Conservation (phyloP, 1,140 invertebrate genomes). For the Dinoponera quadriceps region DNA sequence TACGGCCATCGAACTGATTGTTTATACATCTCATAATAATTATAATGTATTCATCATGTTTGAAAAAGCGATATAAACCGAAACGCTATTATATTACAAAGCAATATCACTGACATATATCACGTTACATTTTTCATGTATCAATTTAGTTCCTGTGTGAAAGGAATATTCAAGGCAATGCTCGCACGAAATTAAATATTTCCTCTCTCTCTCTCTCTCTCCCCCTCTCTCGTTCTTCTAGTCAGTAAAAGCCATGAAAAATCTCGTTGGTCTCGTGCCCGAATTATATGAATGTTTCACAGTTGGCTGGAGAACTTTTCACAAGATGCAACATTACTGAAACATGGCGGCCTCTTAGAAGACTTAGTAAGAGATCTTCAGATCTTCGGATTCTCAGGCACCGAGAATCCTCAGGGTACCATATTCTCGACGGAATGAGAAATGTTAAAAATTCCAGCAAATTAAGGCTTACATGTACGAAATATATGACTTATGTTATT, state of each 20-base stretch:
- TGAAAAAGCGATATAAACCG: no score
- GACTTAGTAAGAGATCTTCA: not conserved
- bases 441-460: slow-evolving; percentile 27
- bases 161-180: slow-evolving; percentile 1
- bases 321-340: not conserved
- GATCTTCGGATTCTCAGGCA: not conserved
- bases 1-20: no score
- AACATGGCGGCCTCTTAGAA: not conserved
- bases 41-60: no score
- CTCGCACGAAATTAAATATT: slow-evolving; percentile 12
- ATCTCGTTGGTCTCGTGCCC: not conserved
- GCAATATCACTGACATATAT: not conserved
- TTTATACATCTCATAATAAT: no score
- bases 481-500: no score
- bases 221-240: not conserved
- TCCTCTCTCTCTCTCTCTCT: not conserved
- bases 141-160: not conserved
- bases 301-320: not conserved
- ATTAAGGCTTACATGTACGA: not conserved
- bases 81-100: no score
- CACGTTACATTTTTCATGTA: not conserved
- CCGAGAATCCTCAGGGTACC: not conserved
- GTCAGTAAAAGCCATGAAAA: slow-evolving; percentile 25
- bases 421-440: not conserved
- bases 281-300: slow-evolving; percentile 34